Percentiles rank a stretch among this genome's conserved stretches.
Conservation (phyloP, 2,888 invertebrate species). For the Pristionchus maxplancki region DNA sequence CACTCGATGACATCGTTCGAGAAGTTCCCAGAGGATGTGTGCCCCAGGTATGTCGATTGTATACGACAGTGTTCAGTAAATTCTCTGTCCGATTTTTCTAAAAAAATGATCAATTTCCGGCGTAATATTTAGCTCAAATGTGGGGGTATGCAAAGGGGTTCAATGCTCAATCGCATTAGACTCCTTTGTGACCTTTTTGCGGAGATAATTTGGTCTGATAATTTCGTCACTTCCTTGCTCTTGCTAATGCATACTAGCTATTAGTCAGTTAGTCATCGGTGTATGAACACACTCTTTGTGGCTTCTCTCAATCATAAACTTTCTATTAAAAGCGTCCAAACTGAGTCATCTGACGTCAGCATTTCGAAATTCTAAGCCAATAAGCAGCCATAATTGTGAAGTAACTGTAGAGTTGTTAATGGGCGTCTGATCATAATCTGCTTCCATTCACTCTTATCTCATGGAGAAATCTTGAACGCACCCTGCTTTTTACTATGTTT, state of each 20-base stretch:
- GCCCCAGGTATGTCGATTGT: constrained; percentile 61
- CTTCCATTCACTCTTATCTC: not conserved
- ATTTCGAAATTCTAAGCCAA: not conserved
- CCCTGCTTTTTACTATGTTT: constrained; percentile 44
- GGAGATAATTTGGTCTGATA: not conserved
- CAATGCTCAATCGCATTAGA: constrained; percentile 5
- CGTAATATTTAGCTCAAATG: too few species aligned
- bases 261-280: constrained; percentile 23
- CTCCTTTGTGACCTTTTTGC: not conserved
- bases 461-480: constrained; percentile 21
- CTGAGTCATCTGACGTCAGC: constrained; percentile 17
- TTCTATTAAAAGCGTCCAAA: constrained; percentile 7
- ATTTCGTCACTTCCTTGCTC: constrained; percentile 26
- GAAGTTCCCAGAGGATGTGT: constrained; percentile 75
- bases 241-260: constrained; percentile 21
- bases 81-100: too few species aligned
- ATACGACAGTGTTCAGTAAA: not conserved
- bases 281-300: constrained; percentile 3
- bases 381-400: not conserved
- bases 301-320: constrained; percentile 17
- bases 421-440: not conserved
- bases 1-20: constrained; percentile 74
- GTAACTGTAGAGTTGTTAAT: constrained; percentile 15
- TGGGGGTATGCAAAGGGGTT: not conserved
- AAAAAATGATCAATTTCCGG: too few species aligned